These are phyloP conservation scores for Heliconius sara DNA, from an alignment of 2,888 invertebrate genomes.

Conservation along the genomic window DNA sequence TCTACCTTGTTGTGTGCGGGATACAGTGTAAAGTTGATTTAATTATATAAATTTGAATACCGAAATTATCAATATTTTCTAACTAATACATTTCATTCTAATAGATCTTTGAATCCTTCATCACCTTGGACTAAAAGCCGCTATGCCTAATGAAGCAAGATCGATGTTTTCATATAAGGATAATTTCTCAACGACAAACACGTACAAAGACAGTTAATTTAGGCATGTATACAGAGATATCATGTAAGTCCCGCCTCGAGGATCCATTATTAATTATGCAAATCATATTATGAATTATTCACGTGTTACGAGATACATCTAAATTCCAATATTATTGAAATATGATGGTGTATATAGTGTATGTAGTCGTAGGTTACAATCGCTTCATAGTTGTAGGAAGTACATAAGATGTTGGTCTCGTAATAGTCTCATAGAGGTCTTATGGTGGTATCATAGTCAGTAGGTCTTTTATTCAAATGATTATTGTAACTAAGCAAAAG, in stretches of 20 bases:
- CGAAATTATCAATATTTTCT: too few species aligned
- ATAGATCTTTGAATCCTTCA: slow-evolving; percentile 23
- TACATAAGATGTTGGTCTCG: not conserved
- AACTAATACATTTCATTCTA: too few species aligned
- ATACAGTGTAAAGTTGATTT: too few species aligned
- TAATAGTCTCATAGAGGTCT: too few species aligned
- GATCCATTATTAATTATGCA: slow-evolving; percentile 49
- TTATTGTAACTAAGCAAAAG: too few species aligned
- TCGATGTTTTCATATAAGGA: slow-evolving; percentile 41
- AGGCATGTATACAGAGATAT: slow-evolving; percentile 24
- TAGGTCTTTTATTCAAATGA: too few species aligned
- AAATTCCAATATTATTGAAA: not conserved
- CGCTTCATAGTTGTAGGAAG: not conserved
- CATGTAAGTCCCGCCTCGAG: slow-evolving; percentile 43
- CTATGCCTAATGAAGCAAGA: slow-evolving; percentile 46
- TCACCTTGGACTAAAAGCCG: slow-evolving; percentile 42
- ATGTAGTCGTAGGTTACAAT: not conserved
- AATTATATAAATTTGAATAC: too few species aligned
- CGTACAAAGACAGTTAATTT: slow-evolving; percentile 40
- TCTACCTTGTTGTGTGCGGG: too few species aligned
- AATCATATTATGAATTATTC: slow-evolving; percentile 48
- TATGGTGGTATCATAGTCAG: too few species aligned
- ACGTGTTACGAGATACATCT: slow-evolving; percentile 40
- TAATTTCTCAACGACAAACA: slow-evolving; percentile 43
- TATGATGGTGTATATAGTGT: not conserved